Evolutionary conservation across 2,888 invertebrate species (phyloP).

Genomic region (Drosophila anomalata): DNA sequence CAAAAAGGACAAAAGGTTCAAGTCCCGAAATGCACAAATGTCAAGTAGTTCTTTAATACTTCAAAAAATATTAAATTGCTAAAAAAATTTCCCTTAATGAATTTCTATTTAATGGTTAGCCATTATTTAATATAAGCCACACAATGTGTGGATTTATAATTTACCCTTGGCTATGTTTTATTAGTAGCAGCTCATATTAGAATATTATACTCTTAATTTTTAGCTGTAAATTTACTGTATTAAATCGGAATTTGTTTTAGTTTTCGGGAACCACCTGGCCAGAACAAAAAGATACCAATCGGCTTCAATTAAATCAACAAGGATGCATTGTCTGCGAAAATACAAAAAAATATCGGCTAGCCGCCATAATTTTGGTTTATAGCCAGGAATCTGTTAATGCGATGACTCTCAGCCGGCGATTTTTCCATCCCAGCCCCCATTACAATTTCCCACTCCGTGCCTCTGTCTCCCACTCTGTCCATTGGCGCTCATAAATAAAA

Average conservation of each 20-base stretch:
- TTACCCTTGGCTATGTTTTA: no score
- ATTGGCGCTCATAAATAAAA: constrained; percentile 70
- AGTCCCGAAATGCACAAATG: not conserved
- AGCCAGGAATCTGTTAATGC: constrained; percentile 74
- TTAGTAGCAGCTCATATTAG: not conserved
- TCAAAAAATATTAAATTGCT: not conserved
- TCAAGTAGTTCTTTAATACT: constrained; percentile 11
- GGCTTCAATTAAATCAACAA: constrained; percentile 75
- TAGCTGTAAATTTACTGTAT: not conserved
- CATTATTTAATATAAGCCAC: no score
- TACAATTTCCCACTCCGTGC: constrained; percentile 21
- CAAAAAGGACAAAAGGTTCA: constrained; percentile 16
- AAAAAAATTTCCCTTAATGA: no score
- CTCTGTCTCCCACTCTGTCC: constrained; percentile 4
- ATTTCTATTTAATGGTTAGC: no score
- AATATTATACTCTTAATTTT: no score
- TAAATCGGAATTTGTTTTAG: not conserved
- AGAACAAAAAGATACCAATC: constrained; percentile 47
- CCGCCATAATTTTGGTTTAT: constrained; percentile 72
- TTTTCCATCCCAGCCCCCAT: not conserved
- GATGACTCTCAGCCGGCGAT: constrained; percentile 45
- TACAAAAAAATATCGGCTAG: constrained; percentile 64
- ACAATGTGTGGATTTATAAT: no score
- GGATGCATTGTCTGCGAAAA: constrained; percentile 37
- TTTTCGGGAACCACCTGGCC: constrained; percentile 10